Conservation (phyloP, 2,888 invertebrate species). For the Mimas tiliae region DNA sequence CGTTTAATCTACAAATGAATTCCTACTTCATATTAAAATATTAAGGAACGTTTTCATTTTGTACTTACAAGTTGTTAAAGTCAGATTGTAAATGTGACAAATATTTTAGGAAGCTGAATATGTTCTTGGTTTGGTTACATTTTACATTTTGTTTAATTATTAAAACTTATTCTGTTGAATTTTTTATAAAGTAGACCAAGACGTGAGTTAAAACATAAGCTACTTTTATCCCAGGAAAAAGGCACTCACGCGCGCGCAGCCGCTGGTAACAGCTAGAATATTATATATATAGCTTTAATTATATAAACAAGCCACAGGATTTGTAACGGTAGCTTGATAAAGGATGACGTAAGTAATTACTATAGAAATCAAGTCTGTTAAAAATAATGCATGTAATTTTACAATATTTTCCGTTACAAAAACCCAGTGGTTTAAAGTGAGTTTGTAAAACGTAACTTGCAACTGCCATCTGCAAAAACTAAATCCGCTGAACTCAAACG, state of each 20-base stretch:
- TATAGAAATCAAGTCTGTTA: background rate
- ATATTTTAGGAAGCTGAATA: background rate
- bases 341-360: background rate
- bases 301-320: too few relatives aligned
- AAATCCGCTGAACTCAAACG: constrained; percentile 40
- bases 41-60: background rate
- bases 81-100: constrained; percentile 4
- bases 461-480: constrained; percentile 33
- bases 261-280: too few relatives aligned
- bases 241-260: too few relatives aligned
- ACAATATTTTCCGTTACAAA: background rate
- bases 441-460: constrained; percentile 22
- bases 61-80: background rate
- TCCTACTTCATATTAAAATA: constrained; percentile 30
- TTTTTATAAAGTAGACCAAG: too few relatives aligned
- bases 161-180: too few relatives aligned
- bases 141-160: background rate
- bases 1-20: constrained; percentile 35
- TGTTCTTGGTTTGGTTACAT: background rate
- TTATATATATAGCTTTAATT: too few relatives aligned
- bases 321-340: too few relatives aligned
- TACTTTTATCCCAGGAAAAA: too few relatives aligned
- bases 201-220: too few relatives aligned
- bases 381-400: background rate
- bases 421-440: constrained; percentile 9